These are phyloP conservation scores for Onychostoma macrolepis DNA, from an alignment of 2,113 vertebrate genomes.

Conservation along the genomic window DNA sequence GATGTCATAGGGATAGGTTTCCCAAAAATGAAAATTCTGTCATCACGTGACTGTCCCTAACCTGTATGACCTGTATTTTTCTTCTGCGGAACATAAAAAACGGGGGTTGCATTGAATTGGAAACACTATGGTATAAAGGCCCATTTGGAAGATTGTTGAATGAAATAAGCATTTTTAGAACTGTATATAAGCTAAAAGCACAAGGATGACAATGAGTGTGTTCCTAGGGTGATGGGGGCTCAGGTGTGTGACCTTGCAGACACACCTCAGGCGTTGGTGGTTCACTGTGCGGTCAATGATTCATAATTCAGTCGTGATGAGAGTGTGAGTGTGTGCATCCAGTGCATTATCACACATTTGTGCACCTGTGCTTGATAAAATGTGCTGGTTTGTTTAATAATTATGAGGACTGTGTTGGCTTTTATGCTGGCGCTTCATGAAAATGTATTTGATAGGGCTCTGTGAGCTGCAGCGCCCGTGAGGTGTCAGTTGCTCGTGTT, in stretches of 20 bases:
- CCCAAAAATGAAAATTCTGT: not conserved
- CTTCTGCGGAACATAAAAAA: not conserved
- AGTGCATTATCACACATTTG: not conserved
- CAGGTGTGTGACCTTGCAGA: not conserved
- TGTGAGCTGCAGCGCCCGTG: not conserved
- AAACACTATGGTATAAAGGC: not conserved
- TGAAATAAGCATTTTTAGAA: too few species aligned
- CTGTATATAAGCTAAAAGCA: not conserved
- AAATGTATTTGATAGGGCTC: constrained; percentile 4
- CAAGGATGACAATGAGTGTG: not conserved
- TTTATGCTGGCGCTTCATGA: constrained; percentile 1
- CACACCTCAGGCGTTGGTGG: not conserved
- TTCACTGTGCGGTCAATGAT: constrained; percentile 36
- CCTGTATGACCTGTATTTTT: not conserved
- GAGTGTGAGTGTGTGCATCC: not conserved
- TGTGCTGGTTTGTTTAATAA: constrained; percentile 21
- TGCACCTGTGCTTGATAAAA: constrained; percentile 2
- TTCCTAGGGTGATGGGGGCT: not conserved
- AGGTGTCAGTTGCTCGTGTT: not conserved
- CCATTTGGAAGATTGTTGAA: not conserved
- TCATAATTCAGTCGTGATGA: constrained; percentile 39
- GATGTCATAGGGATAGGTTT: not conserved
- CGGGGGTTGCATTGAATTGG: not conserved
- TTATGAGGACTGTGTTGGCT: not conserved
- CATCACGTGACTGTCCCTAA: not conserved